Evolutionary conservation across 1,140 invertebrate genomes (phyloP), one percentile per base, ranked within the genome.

Genomic region (Pachypeltis micranthus): DNA sequence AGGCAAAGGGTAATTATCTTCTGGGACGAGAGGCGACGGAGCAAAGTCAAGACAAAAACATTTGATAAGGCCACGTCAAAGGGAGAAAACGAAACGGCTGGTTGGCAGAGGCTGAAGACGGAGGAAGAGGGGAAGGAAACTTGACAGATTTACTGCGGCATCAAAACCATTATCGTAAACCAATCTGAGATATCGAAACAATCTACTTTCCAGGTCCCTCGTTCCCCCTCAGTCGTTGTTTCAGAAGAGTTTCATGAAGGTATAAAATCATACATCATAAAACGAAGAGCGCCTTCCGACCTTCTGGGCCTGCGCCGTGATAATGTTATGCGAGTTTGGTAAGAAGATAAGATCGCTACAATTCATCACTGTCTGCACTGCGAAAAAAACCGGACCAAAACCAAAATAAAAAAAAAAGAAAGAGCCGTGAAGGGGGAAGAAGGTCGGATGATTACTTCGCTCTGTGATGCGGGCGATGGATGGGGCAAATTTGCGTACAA

Each of bases 111-210:
- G n/a, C n/a, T n/a, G n/a, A n/a, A 21, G 7, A 21, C 47, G 7
- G 47, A 7, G 16, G 31, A 39, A 16, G 31, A 39, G 31, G 31
- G 31, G 31, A n/a, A n/a, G n/a, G 31, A 39, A 10, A 7, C 31
- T 21, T 51, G 47, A 51, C 47, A 51, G 47, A 51, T 51, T 51
- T 51, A 51, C 23, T 16, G 47, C 47, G 47, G 47, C 47, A 51
- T 51, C 47, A 51, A 51, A 21, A 21, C 47, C 47, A 51, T 51
- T 51, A 51, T 51, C 47, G 47, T 51, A 51, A 51, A 51, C 10
- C 47, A 51, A 51, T 51, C 47, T 51, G 47, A 51, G 47, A 51
- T 51, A 51, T 51, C 47, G 47, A 51, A 51, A 51, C 47, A 51
- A 51, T 51, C 23, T 51, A 51, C 47, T 51, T 51, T n/a, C n/a